Evolutionary conservation across 1,140 invertebrate species (phyloP), one percentile per base, ranked within the genome.

Genomic region (Aricia agestis): DNA sequence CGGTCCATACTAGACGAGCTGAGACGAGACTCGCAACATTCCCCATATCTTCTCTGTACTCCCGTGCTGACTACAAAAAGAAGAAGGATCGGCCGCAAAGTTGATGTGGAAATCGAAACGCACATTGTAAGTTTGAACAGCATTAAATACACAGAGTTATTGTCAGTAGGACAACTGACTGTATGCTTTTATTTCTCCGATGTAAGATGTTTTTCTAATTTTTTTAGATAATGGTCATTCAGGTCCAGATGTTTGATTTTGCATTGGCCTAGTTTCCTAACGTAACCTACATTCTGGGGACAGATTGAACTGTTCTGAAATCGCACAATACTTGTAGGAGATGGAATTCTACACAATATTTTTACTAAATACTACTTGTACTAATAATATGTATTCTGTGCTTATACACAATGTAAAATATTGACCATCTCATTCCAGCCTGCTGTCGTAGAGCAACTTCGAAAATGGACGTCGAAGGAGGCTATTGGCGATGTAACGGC

Each of bases 61-160:
- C 96, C 96, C 32, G 94, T 97, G 18, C 93, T 97, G 72, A 95
- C 95, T 70, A 94, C 95, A 68, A 94, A 93, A 76, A 92, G 94
- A 77, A 92, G 94, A 78, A 94, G 94, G 74, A 93, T 95, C 74
- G 93, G 93, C 74, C 93, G 93, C 69, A 94, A 94, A 82, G 93
- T 95, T 42, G 95, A 96, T 84, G 94, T 96, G 74, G 96, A 97
- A 82, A 97, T 97, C 79, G 97, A 97, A 92, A 97, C 96, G 61
- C 93, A 95, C 90, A 94, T 96, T 93, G 97, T 98, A 92, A 96
- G 95, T 68, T 67, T 67, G 9, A 41, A 42, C 67, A 25, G 31
- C 6, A 57, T 65, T 65, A 17, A 25, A 25, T 25, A 3, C 25
- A 25, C 25, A 25, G 25, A 25, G 3, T 25, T 3, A 25, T 25